Evolutionary conservation across 2,797 vertebrate species (phyloP).

Genomic region (Lophotriccus pileatus): DNA sequence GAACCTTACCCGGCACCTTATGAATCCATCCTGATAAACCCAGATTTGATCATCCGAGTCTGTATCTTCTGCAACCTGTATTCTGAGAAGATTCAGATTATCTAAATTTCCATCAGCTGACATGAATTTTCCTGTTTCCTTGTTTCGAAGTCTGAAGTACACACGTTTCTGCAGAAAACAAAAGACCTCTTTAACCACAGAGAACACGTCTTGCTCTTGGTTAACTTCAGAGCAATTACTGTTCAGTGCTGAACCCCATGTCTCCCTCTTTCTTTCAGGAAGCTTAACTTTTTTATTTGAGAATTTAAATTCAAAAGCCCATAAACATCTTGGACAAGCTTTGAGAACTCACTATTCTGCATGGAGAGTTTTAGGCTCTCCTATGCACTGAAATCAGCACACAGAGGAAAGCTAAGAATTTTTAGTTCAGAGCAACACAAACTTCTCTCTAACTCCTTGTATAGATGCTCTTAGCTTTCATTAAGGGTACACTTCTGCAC

Average conservation of each 20-base stretch:
- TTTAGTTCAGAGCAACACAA: neutral
- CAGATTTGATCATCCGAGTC: conserved; percentile 89
- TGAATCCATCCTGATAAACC: conserved; percentile 87
- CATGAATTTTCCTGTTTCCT: conserved; percentile 82
- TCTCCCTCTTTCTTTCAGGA: neutral
- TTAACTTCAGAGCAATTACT: neutral
- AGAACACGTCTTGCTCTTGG: neutral
- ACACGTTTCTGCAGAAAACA: conserved; percentile 81
- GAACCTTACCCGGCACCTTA: conserved; percentile 85
- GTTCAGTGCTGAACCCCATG: neutral
- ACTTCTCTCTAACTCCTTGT: neutral
- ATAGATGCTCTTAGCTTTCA: neutral
- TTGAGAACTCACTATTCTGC: neutral
- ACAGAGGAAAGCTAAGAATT: neutral
- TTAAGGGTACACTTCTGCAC: neutral
- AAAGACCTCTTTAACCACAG: neutral
- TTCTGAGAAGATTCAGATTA: conserved; percentile 89
- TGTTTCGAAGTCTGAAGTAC: conserved; percentile 87
- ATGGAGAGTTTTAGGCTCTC: neutral
- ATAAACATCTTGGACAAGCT: neutral
- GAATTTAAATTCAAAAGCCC: neutral
- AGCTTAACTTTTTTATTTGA: neutral
- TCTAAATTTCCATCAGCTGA: conserved; percentile 86
- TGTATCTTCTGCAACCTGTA: conserved; percentile 86
- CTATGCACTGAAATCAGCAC: neutral